Evolutionary conservation across 2,888 invertebrate species (phyloP).

Genomic region (Sinotaia quadrata): DNA sequence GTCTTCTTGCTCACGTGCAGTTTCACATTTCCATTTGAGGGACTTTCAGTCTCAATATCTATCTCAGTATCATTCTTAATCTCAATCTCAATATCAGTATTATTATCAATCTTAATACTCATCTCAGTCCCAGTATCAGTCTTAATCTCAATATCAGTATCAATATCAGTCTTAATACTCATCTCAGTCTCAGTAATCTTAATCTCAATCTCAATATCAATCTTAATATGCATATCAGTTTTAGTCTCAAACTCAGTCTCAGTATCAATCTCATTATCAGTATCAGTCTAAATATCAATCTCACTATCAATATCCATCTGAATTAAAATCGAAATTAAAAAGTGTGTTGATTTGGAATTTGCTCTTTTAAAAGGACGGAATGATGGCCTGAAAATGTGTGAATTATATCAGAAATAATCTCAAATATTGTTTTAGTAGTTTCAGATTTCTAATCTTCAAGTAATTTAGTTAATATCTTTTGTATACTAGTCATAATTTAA

Average conservation of each 20-base stretch:
- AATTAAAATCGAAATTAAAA: too few species aligned
- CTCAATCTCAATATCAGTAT: not conserved
- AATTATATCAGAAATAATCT: too few species aligned
- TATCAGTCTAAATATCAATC: not conserved
- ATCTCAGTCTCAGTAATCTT: not conserved
- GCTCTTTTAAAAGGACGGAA: too few species aligned
- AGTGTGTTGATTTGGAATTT: too few species aligned
- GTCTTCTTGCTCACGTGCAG: too few species aligned
- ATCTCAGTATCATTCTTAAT: not conserved
- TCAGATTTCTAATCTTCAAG: too few species aligned
- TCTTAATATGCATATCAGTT: not conserved
- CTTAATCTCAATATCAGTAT: not conserved
- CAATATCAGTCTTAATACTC: not conserved
- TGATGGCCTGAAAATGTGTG: too few species aligned
- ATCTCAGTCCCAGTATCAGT: not conserved
- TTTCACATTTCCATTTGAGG: too few species aligned
- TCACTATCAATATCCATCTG: too few species aligned
- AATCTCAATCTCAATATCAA: not conserved
- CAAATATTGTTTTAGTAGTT: too few species aligned
- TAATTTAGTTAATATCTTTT: too few species aligned
- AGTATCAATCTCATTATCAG: not conserved
- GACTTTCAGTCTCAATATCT: not conserved
- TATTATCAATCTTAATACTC: not conserved
- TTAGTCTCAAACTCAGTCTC: not conserved
- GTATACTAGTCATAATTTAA: too few species aligned